phyloP scores from a whole-genome alignment of 1,140 invertebrate genomes.

The Pissodes strobi region DNA sequence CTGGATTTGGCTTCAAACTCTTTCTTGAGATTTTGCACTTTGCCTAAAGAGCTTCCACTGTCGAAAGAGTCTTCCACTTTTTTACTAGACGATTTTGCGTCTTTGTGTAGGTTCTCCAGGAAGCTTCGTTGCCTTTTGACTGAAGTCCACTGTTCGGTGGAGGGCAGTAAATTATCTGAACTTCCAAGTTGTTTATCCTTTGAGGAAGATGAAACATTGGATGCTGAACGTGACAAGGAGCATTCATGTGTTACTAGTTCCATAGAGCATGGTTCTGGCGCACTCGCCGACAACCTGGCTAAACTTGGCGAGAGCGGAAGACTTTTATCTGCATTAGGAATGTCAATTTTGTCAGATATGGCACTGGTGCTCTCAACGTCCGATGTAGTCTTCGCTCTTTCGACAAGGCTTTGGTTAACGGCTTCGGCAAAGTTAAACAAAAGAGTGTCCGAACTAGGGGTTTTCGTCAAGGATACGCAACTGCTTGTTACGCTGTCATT shows the following conservation, averaged over 20 bases:
- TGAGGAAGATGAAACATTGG: slow-evolving; percentile 48
- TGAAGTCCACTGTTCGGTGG: slow-evolving; percentile 60
- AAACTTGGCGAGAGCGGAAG: slow-evolving; percentile 5
- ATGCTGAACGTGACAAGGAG: slow-evolving; percentile 57
- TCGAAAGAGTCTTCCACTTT: slow-evolving; percentile 39
- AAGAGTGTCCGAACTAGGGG: slow-evolving; percentile 35
- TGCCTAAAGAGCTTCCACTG: slow-evolving; percentile 59
- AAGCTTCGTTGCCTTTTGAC: slow-evolving; percentile 66
- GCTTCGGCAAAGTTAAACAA: slow-evolving; percentile 30
- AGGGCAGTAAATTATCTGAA: slow-evolving; percentile 58
- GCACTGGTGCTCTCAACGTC: slow-evolving; percentile 36
- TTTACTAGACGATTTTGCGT: slow-evolving; percentile 8
- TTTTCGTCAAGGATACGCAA: slow-evolving; percentile 43
- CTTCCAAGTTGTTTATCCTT: slow-evolving; percentile 57
- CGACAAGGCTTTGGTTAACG: slow-evolving; percentile 32
- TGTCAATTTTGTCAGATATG: slow-evolving; percentile 51
- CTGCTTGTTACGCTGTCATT: slow-evolving; percentile 43
- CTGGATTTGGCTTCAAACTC: slow-evolving; percentile 82
- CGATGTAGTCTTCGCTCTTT: slow-evolving; percentile 11
- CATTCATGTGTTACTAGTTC: slow-evolving; percentile 52
- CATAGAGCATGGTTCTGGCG: slow-evolving; percentile 64
- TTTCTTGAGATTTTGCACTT: slow-evolving; percentile 81
- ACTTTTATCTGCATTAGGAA: slow-evolving; percentile 35
- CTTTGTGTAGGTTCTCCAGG: slow-evolving; percentile 61
- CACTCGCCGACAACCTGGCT: slow-evolving; percentile 65